Base-by-base conservation (phyloP, 2,113 vertebrate species). In the Saguinus midas region DNA sequence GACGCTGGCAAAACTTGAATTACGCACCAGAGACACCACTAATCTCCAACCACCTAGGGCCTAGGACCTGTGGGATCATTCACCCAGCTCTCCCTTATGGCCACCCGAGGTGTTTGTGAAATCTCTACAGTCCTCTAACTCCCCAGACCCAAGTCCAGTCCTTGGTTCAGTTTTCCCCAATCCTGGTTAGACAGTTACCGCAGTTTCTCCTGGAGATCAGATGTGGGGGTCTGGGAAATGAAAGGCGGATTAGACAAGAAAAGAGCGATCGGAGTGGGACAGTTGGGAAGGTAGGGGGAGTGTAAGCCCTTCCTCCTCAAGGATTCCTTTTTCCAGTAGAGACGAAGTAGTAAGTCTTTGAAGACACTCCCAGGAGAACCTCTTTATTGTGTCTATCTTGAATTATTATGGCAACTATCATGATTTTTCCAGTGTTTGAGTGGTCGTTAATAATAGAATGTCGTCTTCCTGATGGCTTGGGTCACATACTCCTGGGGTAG, bases 401-500 rank as follows among this genome's bases (percentile, higher is more conserved):
- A 94, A 43, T 89, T 61, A 50, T 21, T 25, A 40, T 91, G 75
- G 17, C 48, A 70, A 48, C 21, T 64, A 52, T 64, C 50, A 81
- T 73, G 27, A 78, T 94, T 90, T 92, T 93, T 43, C 68, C 58
- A 45, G 20, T 35, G 29, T 83, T 72, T 9, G 27, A 48, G 16
- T 76, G 75, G 79, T 86, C 50, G 14, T 27, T 86, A n/a, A 64
- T 84, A 93, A 89, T 79, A 93, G 80, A 91, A 55, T 64, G 57
- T 45, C 55, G 13, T 94, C 90, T 87, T 92, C 72, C 57, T 92
- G 37, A 76, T 90, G 81, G 78, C 16, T 90, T 91, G 45, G 40
- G 52, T 92, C 75, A 96, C 9, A 37, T 86, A 76, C 23, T 73
- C 55, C 92, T 55, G 76, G 32, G 14, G 16, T 72, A 76, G 29